These are phyloP conservation scores for Muntiacus muntjak DNA, from an alignment of 2,113 vertebrate genomes.

Conservation along the genomic window DNA sequence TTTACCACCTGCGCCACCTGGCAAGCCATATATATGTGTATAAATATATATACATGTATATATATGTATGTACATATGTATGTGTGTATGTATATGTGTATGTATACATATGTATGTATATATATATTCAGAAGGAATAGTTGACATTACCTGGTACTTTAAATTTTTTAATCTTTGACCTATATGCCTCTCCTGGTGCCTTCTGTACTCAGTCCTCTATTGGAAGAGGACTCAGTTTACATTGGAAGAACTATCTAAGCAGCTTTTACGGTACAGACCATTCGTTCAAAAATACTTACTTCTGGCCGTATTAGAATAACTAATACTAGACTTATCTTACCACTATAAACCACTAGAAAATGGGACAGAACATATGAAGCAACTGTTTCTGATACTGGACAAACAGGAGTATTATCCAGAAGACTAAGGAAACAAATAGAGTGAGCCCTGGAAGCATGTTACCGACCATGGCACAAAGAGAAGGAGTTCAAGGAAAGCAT, in stretches of 20 bases:
- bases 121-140: background rate
- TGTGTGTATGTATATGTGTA: background rate
- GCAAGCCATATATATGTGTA: background rate
- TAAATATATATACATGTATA: rapidly evolving
- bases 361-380: background rate
- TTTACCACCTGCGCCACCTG: background rate
- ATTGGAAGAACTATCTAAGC: background rate
- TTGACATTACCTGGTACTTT: background rate
- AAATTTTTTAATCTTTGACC: constrained; percentile 17
- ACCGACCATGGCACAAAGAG: background rate
- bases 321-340: background rate
- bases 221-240: background rate
- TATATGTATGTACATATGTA: background rate
- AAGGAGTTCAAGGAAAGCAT: background rate
- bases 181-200: background rate
- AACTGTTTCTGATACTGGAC: background rate
- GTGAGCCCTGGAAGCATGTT: background rate
- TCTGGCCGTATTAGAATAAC: background rate
- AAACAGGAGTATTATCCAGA: background rate
- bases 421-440: background rate
- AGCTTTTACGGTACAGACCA: background rate
- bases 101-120: no score
- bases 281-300: constrained; percentile 33
- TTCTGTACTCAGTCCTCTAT: background rate
- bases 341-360: constrained; percentile 16